Percentiles rank a stretch among this genome's conserved stretches.
These are phyloP conservation scores for Dromas ardeola DNA, from an alignment of 2,113 vertebrate genomes.

Conservation along the genomic window DNA sequence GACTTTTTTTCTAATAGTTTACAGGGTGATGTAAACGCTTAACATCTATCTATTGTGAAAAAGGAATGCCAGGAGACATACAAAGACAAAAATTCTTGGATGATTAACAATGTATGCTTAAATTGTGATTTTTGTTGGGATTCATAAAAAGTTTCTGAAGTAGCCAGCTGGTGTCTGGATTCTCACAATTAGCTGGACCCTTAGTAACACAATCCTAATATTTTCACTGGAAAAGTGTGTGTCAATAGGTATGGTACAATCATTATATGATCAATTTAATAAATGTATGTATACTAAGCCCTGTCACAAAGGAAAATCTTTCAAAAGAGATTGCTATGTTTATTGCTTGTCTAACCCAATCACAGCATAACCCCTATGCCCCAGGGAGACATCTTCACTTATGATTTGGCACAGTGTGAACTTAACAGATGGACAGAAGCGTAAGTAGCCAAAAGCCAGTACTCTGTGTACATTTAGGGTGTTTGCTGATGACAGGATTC, in stretches of 20 bases:
- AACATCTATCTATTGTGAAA: background rate
- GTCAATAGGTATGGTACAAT: background rate
- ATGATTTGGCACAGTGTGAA: conserved; percentile 37
- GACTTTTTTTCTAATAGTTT: background rate
- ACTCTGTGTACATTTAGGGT: background rate
- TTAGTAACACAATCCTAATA: background rate
- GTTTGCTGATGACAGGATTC: background rate
- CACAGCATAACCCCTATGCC: background rate
- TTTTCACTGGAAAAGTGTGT: background rate
- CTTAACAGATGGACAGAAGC: conserved; percentile 55
- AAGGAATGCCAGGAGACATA: background rate
- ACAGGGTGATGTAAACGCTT: background rate
- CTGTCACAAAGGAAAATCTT: background rate
- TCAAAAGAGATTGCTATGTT: background rate
- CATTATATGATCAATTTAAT: background rate
- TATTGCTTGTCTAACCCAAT: background rate
- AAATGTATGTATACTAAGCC: background rate
- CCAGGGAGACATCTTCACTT: background rate
- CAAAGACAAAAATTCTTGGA: background rate
- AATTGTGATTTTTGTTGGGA: background rate
- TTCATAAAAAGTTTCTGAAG: background rate
- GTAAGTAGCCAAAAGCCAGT: conserved; percentile 19
- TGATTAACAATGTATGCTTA: background rate
- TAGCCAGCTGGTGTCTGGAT: background rate
- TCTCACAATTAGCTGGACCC: background rate